Percentiles rank a stretch among this genome's conserved stretches.
Conservation (phyloP, 2,797 vertebrate species). For the Oreonectes daqikongensis region DNA sequence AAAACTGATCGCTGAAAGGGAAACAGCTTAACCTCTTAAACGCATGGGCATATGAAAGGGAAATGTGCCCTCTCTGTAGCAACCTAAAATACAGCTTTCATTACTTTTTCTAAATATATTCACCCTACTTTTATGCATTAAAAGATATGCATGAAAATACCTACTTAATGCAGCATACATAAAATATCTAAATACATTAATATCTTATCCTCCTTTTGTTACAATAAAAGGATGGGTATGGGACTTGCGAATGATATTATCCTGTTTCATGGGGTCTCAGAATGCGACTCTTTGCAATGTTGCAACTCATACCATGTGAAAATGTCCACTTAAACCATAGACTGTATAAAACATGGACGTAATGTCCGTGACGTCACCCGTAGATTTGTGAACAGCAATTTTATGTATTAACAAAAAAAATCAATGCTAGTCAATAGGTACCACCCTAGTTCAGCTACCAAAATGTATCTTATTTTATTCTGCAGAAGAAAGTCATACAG, state of each 20-base stretch:
- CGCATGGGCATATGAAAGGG: background rate
- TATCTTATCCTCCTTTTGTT: conserved; percentile 43
- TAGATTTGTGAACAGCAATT: too few relatives aligned
- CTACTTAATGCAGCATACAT: conserved; percentile 49
- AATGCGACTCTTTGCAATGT: background rate
- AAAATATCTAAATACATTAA: conserved; percentile 50
- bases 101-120: conserved; percentile 47
- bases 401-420: too few relatives aligned
- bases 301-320: background rate
- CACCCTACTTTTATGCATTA: conserved; percentile 20
- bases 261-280: background rate
- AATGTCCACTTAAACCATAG: background rate
- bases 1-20: conserved; percentile 10
- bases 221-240: background rate
- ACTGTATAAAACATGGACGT: too few relatives aligned
- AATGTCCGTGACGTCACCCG: too few relatives aligned
- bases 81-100: conserved; percentile 37
- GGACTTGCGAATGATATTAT: conserved; percentile 2
- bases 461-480: too few relatives aligned
- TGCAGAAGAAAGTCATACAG: too few relatives aligned
- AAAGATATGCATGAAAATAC: conserved; percentile 47
- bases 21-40: conserved; percentile 3
- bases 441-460: too few relatives aligned
- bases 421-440: too few relatives aligned
- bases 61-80: conserved; percentile 15